Evolutionary conservation across 64 coral and sea anemone species (phyloP).

Genomic region (Platygyra sinensis): DNA sequence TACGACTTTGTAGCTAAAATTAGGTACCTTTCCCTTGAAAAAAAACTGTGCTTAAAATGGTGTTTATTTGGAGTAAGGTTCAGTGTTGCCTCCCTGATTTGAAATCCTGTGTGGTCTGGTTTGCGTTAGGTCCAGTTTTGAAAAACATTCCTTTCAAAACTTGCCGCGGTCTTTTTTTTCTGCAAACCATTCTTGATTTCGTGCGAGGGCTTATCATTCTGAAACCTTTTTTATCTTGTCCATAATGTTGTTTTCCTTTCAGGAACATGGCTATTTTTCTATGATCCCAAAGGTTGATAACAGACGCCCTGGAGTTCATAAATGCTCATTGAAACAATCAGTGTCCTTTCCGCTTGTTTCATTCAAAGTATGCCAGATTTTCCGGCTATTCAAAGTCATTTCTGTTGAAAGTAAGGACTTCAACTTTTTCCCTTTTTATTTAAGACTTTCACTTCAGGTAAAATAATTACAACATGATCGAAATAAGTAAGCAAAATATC

Average conservation of each 20-base stretch:
- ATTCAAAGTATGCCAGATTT: background rate
- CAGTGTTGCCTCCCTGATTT: no score
- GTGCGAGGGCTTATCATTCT: background rate
- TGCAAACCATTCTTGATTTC: background rate
- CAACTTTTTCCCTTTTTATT: background rate
- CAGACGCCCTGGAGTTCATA: background rate
- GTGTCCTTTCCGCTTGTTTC: background rate
- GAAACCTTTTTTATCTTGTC: background rate
- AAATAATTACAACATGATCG: background rate
- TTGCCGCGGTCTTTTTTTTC: no score
- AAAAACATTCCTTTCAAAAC: no score
- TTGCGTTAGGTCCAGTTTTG: no score
- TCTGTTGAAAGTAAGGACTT: background rate
- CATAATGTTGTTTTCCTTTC: background rate
- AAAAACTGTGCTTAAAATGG: background rate
- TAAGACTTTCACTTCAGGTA: background rate
- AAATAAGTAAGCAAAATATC: background rate
- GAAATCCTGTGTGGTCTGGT: no score
- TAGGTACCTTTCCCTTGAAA: background rate
- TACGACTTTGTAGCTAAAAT: background rate
- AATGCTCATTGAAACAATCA: background rate
- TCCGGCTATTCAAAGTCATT: background rate
- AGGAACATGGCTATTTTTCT: background rate
- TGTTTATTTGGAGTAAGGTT: background rate
- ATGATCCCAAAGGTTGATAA: conserved; percentile 22